These are phyloP conservation scores for Lasioglossum oenotherae DNA, from an alignment of 2,888 invertebrate genomes.

Conservation along the genomic window DNA sequence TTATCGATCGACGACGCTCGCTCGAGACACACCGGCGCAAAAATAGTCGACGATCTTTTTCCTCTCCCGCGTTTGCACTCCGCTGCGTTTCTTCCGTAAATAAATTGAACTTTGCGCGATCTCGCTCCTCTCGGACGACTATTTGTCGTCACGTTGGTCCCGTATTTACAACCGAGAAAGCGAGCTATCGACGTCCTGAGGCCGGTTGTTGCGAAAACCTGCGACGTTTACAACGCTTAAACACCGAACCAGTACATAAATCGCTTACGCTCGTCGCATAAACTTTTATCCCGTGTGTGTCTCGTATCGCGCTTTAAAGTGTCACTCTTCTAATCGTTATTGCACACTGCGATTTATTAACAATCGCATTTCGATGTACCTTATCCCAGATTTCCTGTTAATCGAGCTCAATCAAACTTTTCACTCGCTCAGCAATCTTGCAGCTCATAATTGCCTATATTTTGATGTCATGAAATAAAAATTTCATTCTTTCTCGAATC, in stretches of 20 bases:
- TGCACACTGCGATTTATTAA: too few species aligned
- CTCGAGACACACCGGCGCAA: not conserved
- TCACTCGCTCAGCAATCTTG: too few species aligned
- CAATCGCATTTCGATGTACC: too few species aligned
- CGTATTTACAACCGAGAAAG: not conserved
- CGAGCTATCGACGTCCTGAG: not conserved
- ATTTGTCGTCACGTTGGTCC: conserved; percentile 3
- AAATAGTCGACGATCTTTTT: conserved; percentile 7
- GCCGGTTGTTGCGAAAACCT: not conserved
- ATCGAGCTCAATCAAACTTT: too few species aligned
- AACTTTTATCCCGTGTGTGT: too few species aligned
- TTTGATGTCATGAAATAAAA: too few species aligned
- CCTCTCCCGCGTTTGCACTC: not conserved
- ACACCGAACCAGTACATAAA: not conserved
- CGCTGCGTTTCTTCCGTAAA: conserved; percentile 13
- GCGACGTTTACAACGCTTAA: not conserved
- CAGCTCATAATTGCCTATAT: too few species aligned
- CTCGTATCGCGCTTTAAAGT: too few species aligned
- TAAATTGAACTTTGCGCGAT: conserved; percentile 12
- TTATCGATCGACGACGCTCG: not conserved
- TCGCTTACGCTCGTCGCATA: not conserved
- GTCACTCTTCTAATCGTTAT: too few species aligned
- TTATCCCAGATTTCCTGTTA: too few species aligned
- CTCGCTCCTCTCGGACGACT: not conserved
- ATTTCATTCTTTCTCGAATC: too few species aligned